Percentiles rank a stretch among this genome's conserved stretches.
phyloP scores from a whole-genome alignment of 2,888 invertebrate genomes.

The Mantis religiosa region DNA sequence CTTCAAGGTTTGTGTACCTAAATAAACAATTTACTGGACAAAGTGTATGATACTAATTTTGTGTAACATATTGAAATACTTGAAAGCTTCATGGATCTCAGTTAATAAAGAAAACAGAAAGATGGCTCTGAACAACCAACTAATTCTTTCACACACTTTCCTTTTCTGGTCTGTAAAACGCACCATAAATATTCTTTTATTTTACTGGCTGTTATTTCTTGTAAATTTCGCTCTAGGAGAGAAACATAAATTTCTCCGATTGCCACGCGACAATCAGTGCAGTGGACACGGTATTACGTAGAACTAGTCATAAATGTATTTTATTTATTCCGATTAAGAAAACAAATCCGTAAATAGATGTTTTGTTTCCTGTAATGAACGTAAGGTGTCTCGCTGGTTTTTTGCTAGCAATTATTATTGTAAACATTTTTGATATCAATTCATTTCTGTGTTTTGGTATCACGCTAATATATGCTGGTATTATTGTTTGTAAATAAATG shows the following conservation, averaged over 20 bases:
- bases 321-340: background rate
- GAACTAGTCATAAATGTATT: constrained; percentile 26
- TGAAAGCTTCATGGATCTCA: too few species aligned
- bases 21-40: too few species aligned
- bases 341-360: background rate
- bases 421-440: background rate
- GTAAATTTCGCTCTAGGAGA: background rate
- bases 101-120: background rate
- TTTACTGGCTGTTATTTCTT: background rate
- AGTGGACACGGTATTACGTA: constrained; percentile 32
- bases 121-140: background rate
- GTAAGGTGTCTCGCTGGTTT: background rate
- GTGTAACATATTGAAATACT: too few species aligned
- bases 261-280: constrained; percentile 39
- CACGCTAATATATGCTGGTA: background rate
- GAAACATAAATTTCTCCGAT: constrained; percentile 30
- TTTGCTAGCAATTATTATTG: background rate
- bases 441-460: constrained; percentile 11
- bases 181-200: background rate
- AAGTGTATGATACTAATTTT: too few species aligned
- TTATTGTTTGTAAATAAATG: constrained; percentile 16
- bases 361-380: background rate
- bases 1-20: too few species aligned
- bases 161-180: background rate
- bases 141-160: background rate